These are phyloP conservation scores for Anguilla japonica DNA, from an alignment of 2,113 vertebrate species.

Conservation along the genomic window DNA sequence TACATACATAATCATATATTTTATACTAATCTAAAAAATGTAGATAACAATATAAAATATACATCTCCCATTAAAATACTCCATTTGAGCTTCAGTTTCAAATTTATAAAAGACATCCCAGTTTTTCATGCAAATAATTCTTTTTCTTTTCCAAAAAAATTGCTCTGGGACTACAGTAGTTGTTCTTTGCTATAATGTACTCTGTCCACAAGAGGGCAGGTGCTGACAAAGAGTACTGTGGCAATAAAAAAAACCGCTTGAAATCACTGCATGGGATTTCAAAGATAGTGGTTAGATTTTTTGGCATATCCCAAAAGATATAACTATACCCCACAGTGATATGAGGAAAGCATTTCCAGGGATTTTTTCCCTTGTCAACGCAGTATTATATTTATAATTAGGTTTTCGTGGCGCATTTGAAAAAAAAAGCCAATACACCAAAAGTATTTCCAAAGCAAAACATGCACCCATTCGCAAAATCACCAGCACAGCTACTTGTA, in stretches of 20 bases:
- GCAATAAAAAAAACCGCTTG: slow-evolving; percentile 1
- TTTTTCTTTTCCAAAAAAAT: slow-evolving; percentile 34
- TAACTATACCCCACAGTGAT: neutral
- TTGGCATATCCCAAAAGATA: neutral
- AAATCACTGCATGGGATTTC: slow-evolving; percentile 6
- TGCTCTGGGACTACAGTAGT: neutral
- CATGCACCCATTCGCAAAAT: neutral
- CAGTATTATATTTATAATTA: slow-evolving; percentile 11
- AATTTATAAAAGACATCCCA: slow-evolving; percentile 49
- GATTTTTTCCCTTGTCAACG: neutral
- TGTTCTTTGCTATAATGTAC: slow-evolving; percentile 2
- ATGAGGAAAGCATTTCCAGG: neutral
- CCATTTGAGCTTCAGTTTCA: slow-evolving; percentile 52
- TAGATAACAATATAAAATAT: slow-evolving; percentile 77
- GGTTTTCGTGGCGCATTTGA: neutral
- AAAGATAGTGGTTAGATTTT: neutral
- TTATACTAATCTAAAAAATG: slow-evolving; percentile 73
- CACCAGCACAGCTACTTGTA: neutral
- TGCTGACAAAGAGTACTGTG: neutral
- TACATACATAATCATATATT: slow-evolving; percentile 61
- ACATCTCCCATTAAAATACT: slow-evolving; percentile 77
- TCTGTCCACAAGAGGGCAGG: slow-evolving; percentile 12
- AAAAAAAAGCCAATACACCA: neutral
- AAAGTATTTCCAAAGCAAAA: slow-evolving; percentile 7
- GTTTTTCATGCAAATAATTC: slow-evolving; percentile 25